phyloP scores from a whole-genome alignment of 2,113 vertebrate species.

The Tichodroma muraria region DNA sequence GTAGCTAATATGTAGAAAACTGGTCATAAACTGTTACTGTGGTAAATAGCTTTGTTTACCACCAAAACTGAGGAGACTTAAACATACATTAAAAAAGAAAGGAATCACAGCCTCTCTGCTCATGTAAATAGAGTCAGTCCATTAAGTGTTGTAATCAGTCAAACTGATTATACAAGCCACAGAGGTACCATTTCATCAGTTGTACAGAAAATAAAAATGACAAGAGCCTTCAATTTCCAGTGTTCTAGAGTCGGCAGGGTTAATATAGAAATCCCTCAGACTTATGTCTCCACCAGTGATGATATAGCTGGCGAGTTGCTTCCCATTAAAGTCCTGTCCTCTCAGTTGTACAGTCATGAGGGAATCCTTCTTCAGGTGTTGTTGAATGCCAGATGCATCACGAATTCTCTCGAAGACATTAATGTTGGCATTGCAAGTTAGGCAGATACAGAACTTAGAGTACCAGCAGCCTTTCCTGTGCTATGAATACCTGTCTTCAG shows the following conservation, averaged over 20 bases:
- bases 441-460: not conserved
- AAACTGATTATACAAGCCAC: not conserved
- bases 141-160: slow-evolving; percentile 24
- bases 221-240: not conserved
- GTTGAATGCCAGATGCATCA: not conserved
- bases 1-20: not conserved
- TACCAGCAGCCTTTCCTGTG: not conserved
- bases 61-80: not conserved
- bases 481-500: not conserved
- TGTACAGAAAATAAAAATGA: slow-evolving; percentile 27
- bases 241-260: not conserved
- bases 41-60: not conserved
- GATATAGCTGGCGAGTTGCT: not conserved
- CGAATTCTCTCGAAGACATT: not conserved
- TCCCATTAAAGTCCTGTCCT: slow-evolving; percentile 8
- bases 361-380: not conserved
- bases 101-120: not conserved
- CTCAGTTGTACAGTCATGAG: not conserved
- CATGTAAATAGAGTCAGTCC: not conserved
- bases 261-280: not conserved
- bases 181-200: not conserved
- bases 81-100: not conserved
- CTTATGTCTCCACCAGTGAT: not conserved
- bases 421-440: not conserved
- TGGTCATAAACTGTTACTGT: not conserved